Percentiles rank a stretch among this genome's conserved stretches.
phyloP scores from a whole-genome alignment of 2,113 vertebrate species.

The Orthonyx spaldingii region DNA sequence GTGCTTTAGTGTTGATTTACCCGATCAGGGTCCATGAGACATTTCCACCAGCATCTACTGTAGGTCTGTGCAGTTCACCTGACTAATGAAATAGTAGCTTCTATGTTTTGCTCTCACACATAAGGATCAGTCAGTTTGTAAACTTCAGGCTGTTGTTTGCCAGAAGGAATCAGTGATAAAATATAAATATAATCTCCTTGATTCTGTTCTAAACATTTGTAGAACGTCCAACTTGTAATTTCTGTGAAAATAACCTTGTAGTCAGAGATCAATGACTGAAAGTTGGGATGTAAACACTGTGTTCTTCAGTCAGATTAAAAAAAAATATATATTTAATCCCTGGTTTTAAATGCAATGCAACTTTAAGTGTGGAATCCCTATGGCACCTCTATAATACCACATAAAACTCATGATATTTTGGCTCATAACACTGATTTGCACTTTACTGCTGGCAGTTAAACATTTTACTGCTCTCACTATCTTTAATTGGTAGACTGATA shows the following conservation, averaged over 20 bases:
- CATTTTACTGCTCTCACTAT: not conserved
- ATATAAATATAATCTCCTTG: not conserved
- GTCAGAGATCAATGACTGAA: not conserved
- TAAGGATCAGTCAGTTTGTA: not conserved
- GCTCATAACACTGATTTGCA: not conserved
- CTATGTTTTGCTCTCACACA: not conserved
- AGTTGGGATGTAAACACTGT: not conserved
- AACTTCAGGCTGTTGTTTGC: not conserved
- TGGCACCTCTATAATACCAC: not conserved
- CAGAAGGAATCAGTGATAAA: not conserved
- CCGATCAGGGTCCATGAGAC: rapidly evolving
- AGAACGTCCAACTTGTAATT: not conserved
- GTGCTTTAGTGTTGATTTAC: not conserved
- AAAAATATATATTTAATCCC: not conserved
- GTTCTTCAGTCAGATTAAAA: not conserved
- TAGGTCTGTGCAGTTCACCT: not conserved
- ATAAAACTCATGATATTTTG: constrained; percentile 50
- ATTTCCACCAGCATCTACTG: not conserved
- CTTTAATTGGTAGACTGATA: not conserved
- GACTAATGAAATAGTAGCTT: not conserved
- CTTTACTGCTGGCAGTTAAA: not conserved
- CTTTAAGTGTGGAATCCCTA: not conserved
- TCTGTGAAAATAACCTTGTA: not conserved
- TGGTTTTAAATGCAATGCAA: not conserved
- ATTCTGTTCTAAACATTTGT: not conserved